A percentile compares a stretch with the other conserved stretches of the same genome.
Evolutionary conservation across 2,113 vertebrate genomes (phyloP).

Genomic region (Marmota monax): DNA sequence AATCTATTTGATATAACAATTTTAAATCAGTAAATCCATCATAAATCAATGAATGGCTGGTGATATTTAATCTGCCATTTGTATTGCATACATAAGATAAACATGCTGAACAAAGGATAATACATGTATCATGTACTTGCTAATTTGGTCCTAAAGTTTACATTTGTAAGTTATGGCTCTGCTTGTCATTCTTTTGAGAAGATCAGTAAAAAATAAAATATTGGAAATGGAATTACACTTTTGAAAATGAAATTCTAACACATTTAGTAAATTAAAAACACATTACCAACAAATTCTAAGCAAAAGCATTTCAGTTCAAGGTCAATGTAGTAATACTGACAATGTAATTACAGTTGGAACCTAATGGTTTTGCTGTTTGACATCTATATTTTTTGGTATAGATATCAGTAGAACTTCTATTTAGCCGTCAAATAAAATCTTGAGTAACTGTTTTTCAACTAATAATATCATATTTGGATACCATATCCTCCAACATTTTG

Average conservation of each 20-base stretch:
- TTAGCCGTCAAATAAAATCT: neutral
- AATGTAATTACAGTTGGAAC: neutral
- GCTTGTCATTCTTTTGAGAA: neutral
- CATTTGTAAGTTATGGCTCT: neutral
- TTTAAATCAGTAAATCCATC: neutral
- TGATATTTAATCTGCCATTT: neutral
- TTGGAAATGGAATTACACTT: neutral
- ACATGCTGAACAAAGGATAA: neutral
- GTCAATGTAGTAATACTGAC: neutral
- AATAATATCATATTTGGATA: neutral
- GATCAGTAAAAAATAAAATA: neutral
- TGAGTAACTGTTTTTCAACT: neutral
- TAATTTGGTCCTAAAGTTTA: neutral
- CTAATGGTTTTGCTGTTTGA: neutral
- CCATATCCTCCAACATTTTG: neutral
- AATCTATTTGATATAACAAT: neutral
- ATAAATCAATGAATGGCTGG: neutral
- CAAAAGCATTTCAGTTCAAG: neutral
- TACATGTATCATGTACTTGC: neutral
- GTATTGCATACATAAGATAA: neutral
- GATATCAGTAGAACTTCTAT: neutral
- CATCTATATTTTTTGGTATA: neutral
- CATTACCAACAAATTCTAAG: neutral
- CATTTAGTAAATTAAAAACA: slow-evolving; percentile 5
- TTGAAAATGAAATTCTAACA: neutral